Conservation (phyloP, 2,113 vertebrate species). For the Tragelaphus imberbis region DNA sequence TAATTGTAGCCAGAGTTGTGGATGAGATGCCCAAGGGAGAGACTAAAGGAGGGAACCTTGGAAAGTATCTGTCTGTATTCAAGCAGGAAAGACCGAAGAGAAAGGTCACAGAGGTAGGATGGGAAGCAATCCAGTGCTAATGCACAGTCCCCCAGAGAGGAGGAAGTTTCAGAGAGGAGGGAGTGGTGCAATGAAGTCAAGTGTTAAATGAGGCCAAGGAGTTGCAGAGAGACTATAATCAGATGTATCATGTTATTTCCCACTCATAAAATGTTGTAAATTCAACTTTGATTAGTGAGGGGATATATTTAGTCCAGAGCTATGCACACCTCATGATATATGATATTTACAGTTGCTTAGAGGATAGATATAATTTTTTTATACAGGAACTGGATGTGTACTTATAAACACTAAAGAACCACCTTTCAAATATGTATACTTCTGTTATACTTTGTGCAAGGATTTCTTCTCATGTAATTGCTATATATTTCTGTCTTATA, state of each 20-base stretch:
- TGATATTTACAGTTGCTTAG: not conserved
- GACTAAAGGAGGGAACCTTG: not conserved
- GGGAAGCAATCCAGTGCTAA: not conserved
- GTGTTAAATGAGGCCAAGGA: not conserved
- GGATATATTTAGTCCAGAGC: not conserved
- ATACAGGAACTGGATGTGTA: not conserved
- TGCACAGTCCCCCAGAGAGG: not conserved
- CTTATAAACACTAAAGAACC: not conserved
- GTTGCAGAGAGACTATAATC: not conserved
- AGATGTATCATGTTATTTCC: not conserved
- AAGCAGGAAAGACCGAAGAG: not conserved
- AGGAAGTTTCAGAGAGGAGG: not conserved
- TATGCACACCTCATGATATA: not conserved
- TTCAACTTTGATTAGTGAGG: not conserved
- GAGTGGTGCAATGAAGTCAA: not conserved
- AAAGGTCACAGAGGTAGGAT: not conserved
- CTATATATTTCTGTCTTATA: not conserved
- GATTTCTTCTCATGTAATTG: not conserved
- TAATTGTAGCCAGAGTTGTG: not conserved
- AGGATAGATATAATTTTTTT: not conserved
- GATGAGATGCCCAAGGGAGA: not conserved
- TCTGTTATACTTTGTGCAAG: not conserved
- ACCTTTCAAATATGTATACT: not conserved
- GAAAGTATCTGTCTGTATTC: not conserved
- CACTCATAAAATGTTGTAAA: not conserved